These are phyloP conservation scores for Eudyptes chrysolophus DNA, from an alignment of 2,113 vertebrate genomes.

Conservation along the genomic window DNA sequence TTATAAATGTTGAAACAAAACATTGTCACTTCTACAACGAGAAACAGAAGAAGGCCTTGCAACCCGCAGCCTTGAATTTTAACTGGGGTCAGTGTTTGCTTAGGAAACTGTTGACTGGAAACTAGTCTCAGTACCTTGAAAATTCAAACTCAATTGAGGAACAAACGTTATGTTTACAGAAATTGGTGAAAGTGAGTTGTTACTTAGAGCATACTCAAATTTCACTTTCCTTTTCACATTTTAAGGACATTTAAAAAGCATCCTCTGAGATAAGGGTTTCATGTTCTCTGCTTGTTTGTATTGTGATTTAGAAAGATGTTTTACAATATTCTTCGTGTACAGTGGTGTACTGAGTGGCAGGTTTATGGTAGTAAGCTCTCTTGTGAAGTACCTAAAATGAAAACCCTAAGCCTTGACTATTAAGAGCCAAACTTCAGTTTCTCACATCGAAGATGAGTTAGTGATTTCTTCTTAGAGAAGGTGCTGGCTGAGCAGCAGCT, in stretches of 20 bases:
- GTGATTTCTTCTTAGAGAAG: not conserved
- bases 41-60: not conserved
- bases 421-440: not conserved
- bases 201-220: not conserved
- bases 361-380: not conserved
- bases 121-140: not conserved
- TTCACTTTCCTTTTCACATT: not conserved
- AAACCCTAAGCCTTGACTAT: not conserved
- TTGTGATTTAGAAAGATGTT: not conserved
- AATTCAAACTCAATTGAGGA: not conserved
- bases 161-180: rapidly evolving
- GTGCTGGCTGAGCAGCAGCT: not conserved
- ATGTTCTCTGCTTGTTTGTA: not conserved
- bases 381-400: not conserved
- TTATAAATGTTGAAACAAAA: not conserved
- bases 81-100: not conserved
- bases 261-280: not conserved
- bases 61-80: not conserved
- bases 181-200: not conserved
- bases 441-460: not conserved
- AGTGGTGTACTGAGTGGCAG: not conserved
- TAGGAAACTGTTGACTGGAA: not conserved
- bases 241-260: not conserved
- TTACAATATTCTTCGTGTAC: not conserved
- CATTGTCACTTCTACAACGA: not conserved